Evolutionary conservation across 2,888 invertebrate species (phyloP), one percentile per base, ranked within the genome.

Genomic region (Tachystola acroxantha): DNA sequence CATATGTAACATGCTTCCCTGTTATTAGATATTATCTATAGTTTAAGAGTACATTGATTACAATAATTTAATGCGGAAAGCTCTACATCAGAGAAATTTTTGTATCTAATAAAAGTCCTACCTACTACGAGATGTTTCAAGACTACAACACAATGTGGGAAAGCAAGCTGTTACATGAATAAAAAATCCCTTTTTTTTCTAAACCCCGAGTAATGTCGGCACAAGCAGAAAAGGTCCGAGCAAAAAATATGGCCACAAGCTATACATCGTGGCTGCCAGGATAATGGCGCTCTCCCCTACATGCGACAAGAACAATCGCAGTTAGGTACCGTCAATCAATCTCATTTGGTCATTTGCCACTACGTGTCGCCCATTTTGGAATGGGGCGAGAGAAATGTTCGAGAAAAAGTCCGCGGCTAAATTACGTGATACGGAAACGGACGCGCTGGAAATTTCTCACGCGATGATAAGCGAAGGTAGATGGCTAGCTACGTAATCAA

Each of bases 311-410:
- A 40, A 36, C 39, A 40, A 36, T 40, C 36, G 32, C 29, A 32
- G 24, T 32, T 26, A 38, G 24, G 22, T 11, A 31, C 36, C 34
- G 40, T 36, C 40, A 40, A 40, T 36, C 36, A 40, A 31, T 40
- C 33, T 40, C 34, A 27, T 34, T 36, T 30, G 37, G 42, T 44
- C 44, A 48, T 42, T 46, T 42, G 45, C 37, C 39, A 41, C 36
- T 32, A 36, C 27, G 40, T 39, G 46, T 39, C 43, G 36, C 44
- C 43, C 40, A 46, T 48, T 42, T 34, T 34, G 27, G 19, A 16
- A 34, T 19, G 11, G 16, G 7, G 9, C 12, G 10, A 35, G 16
- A 29, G 12, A 28, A 35, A 19, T 22, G 20, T 27, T 9, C 13
- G 14, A 33, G 19, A 33, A 33, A 25, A 24, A 33, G 32, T 33